Evolutionary conservation across 2,797 vertebrate genomes (phyloP).

Genomic region (Danio jaintianensis): DNA sequence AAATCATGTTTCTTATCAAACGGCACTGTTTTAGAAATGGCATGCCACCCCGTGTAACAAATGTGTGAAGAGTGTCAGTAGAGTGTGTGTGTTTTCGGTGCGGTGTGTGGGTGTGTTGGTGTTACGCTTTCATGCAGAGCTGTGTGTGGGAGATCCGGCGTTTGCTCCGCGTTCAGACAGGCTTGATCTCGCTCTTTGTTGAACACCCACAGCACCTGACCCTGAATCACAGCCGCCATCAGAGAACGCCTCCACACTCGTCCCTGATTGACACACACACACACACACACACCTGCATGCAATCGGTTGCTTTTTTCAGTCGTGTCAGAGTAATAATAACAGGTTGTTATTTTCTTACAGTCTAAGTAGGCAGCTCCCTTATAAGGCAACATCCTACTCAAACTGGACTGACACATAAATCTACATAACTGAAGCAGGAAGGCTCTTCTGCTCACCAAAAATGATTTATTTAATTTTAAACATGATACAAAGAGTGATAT

Average conservation of each 20-base stretch:
- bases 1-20: background rate
- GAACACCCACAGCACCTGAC: conserved; percentile 77
- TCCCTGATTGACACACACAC: conserved; percentile 72
- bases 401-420: background rate
- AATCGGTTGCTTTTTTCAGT: background rate
- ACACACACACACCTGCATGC: no score
- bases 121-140: conserved; percentile 69
- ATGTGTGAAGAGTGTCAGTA: no score
- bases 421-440: no score
- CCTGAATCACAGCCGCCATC: conserved; percentile 78
- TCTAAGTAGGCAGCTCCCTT: background rate
- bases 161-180: conserved; percentile 67
- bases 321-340: conserved; percentile 29
- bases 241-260: conserved; percentile 80
- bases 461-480: no score
- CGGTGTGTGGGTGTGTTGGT: conserved; percentile 17
- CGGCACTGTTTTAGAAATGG: background rate
- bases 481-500: no score
- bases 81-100: no score
- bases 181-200: conserved; percentile 68
- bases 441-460: no score
- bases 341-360: background rate
- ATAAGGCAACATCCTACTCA: background rate
- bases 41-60: no score
- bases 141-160: conserved; percentile 32